Evolutionary conservation across 1,140 invertebrate genomes (phyloP).

Genomic region (Drosophila ohnishii): DNA sequence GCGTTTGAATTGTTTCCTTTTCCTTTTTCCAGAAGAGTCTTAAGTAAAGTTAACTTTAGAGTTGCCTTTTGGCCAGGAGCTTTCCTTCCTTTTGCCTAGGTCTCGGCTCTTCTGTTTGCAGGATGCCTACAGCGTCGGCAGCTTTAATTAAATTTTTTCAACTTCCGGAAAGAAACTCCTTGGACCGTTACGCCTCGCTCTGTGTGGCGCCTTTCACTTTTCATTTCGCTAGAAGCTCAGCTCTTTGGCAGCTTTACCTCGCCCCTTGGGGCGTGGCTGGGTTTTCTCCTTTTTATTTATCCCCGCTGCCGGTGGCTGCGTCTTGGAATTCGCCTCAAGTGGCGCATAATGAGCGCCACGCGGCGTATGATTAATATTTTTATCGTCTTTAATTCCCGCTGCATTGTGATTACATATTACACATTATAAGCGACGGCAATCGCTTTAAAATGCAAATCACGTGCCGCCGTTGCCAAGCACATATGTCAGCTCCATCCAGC

Average conservation of each 20-base stretch:
- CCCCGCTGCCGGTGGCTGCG: constrained; percentile 35
- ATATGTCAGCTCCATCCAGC: constrained; percentile 45
- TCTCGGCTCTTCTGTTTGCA: constrained; percentile 18
- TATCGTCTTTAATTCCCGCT: constrained; percentile 68
- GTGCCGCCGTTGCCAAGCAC: constrained; percentile 50
- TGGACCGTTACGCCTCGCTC: constrained; percentile 14
- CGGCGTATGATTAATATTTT: constrained; percentile 81
- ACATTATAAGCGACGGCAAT: constrained; percentile 53
- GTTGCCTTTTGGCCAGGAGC: constrained; percentile 32
- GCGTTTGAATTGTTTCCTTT: no score
- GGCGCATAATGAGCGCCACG: constrained; percentile 78
- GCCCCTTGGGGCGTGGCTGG: constrained; percentile 4
- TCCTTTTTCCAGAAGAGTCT: not conserved
- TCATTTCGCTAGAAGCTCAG: constrained; percentile 45
- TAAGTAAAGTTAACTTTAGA: constrained; percentile 27
- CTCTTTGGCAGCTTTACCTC: constrained; percentile 10
- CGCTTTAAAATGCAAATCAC: constrained; percentile 79
- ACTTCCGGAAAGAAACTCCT: constrained; percentile 52
- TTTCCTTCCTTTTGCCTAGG: constrained; percentile 35
- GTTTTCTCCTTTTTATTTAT: constrained; percentile 29
- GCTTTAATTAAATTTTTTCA: constrained; percentile 78
- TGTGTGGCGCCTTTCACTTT: constrained; percentile 66
- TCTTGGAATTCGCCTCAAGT: constrained; percentile 64
- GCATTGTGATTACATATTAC: constrained; percentile 77
- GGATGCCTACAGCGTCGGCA: constrained; percentile 55